Evolutionary conservation across 2,888 invertebrate genomes (phyloP).

Genomic region (Colostygia pectinataria): DNA sequence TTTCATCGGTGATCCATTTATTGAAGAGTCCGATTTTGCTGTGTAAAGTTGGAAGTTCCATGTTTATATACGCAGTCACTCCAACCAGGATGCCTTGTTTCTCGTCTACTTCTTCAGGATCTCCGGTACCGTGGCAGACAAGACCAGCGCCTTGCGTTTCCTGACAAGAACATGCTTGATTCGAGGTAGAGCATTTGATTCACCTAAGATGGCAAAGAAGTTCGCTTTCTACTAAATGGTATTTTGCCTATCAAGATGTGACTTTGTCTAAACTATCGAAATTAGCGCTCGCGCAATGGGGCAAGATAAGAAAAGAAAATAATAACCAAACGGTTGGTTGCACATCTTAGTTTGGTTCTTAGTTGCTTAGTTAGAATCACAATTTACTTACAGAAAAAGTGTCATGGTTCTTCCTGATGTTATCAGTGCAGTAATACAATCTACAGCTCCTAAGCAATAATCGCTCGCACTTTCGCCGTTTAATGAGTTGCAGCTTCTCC

Average conservation of each 20-base stretch:
- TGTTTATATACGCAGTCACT: slow-evolving; percentile 51
- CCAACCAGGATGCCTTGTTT: slow-evolving; percentile 56
- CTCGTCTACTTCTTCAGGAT: slow-evolving; percentile 48
- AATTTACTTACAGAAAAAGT: slow-evolving; percentile 18
- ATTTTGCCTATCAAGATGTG: no score
- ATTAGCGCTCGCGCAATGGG: not conserved
- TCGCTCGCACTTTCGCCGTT: slow-evolving; percentile 36
- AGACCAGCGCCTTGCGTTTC: slow-evolving; percentile 61
- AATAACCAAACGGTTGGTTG: no score
- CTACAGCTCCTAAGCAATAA: slow-evolving; percentile 38
- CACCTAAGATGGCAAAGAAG: no score
- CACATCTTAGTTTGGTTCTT: no score
- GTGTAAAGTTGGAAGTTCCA: slow-evolving; percentile 50
- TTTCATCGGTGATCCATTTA: slow-evolving; percentile 50
- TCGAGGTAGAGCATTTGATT: no score
- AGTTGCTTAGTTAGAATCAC: no score
- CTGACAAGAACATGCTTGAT: slow-evolving; percentile 35
- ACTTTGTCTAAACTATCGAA: no score
- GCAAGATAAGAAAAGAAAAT: not conserved
- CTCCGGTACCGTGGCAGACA: slow-evolving; percentile 57
- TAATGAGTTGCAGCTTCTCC: slow-evolving; percentile 37
- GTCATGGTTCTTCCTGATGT: slow-evolving; percentile 14
- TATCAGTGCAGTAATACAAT: slow-evolving; percentile 46
- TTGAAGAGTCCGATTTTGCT: slow-evolving; percentile 46
- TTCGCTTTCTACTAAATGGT: no score